A percentile compares a stretch with the other conserved stretches of the same genome.
Conservation (phyloP, 2,113 vertebrate species). For the Promerops cafer region DNA sequence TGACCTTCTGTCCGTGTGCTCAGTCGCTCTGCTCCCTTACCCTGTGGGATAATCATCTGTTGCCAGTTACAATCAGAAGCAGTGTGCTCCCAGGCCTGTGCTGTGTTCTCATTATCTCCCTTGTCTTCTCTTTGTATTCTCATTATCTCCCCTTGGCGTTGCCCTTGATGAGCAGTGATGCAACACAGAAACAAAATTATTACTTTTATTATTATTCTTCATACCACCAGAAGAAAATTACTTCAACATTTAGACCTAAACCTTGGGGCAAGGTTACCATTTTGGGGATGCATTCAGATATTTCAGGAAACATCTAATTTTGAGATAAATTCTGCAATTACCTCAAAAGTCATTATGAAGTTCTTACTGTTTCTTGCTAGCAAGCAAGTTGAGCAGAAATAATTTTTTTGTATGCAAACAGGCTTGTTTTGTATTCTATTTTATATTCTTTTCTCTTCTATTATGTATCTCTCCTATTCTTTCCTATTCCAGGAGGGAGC, state of each 20-base stretch:
- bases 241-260: neutral
- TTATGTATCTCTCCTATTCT: neutral
- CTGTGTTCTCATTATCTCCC: neutral
- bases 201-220: neutral
- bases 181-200: neutral
- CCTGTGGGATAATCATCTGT: neutral
- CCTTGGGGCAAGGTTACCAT: neutral
- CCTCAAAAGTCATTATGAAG: neutral
- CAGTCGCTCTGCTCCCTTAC: neutral
- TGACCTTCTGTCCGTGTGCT: neutral
- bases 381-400: neutral
- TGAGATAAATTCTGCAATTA: neutral
- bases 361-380: neutral
- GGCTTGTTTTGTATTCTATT: neutral
- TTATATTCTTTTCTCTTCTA: fast-evolving
- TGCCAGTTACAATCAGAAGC: neutral
- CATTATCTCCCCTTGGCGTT: neutral
- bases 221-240: neutral
- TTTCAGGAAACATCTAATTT: neutral
- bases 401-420: neutral
- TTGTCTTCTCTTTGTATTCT: neutral
- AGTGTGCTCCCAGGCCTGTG: neutral
- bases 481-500: neutral
- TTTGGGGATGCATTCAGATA: fast-evolving
- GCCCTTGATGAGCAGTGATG: neutral